phyloP scores from a whole-genome alignment of 2,888 invertebrate species.

The Cataglyphis altisquamis region DNA sequence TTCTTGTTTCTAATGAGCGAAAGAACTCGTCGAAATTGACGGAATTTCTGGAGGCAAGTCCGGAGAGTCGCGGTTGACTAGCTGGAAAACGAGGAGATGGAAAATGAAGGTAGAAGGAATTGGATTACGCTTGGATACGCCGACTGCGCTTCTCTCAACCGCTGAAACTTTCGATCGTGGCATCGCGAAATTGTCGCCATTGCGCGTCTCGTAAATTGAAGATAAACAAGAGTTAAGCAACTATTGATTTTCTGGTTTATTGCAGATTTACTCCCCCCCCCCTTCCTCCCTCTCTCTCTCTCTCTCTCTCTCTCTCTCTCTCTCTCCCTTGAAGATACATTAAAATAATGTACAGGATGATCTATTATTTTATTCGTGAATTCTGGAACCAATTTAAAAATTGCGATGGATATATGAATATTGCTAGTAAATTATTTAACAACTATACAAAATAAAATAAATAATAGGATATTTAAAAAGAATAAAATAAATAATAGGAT shows the following conservation, averaged over 20 bases:
- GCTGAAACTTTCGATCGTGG: constrained; percentile 31
- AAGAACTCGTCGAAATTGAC: constrained; percentile 62
- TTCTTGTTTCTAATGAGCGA: constrained; percentile 44
- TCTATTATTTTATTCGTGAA: background rate
- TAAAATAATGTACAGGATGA: background rate
- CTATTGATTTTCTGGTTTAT: constrained; percentile 3
- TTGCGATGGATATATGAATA: background rate
- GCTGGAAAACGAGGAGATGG: constrained; percentile 46
- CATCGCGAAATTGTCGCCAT: constrained; percentile 26
- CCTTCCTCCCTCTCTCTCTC: too few species aligned
- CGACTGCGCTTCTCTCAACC: background rate
- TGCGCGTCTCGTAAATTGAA: constrained; percentile 23
- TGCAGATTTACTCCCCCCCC: background rate
- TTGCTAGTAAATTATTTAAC: background rate
- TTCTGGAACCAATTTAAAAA: background rate
- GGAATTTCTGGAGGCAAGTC: constrained; percentile 43
- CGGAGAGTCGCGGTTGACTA: constrained; percentile 31
- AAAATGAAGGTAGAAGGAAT: constrained; percentile 51
- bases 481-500: background rate
- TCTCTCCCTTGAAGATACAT: background rate
- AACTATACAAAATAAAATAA: background rate
- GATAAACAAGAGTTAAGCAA: background rate
- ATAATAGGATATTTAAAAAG: too few species aligned
- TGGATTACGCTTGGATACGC: constrained; percentile 39
- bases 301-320: too few species aligned